Conservation (phyloP, 2,797 vertebrate genomes). For the Poeciliopsis infans region DNA sequence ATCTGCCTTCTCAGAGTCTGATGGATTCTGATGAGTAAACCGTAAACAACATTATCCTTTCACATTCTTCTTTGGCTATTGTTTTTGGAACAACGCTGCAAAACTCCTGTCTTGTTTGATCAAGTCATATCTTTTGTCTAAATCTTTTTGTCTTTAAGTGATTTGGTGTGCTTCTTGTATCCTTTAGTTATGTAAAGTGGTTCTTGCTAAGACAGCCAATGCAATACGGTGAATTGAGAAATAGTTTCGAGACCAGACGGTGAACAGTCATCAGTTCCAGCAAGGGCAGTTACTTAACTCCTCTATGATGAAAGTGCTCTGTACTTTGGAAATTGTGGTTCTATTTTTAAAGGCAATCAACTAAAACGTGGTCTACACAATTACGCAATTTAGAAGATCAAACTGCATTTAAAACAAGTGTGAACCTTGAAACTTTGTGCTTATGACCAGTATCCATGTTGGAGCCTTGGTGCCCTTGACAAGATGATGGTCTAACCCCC, state of each 20-base stretch:
- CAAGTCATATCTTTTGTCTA: slow-evolving; percentile 10
- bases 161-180: slow-evolving; percentile 10
- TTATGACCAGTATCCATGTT: neutral
- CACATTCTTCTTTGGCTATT: slow-evolving; percentile 20
- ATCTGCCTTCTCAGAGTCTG: slow-evolving; percentile 23
- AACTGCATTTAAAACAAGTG: neutral
- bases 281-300: slow-evolving; percentile 42
- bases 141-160: slow-evolving; percentile 19
- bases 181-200: slow-evolving; percentile 1
- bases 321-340: slow-evolving; percentile 8
- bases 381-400: neutral
- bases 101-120: slow-evolving; percentile 17
- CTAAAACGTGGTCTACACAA: neutral
- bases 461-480: neutral
- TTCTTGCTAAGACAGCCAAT: slow-evolving; percentile 3
- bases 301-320: slow-evolving; percentile 28
- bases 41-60: slow-evolving; percentile 15
- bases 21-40: slow-evolving; percentile 46
- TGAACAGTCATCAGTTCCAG: slow-evolving; percentile 45
- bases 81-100: neutral
- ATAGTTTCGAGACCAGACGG: slow-evolving; percentile 37
- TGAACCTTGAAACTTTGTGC: neutral
- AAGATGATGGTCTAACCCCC: neutral
- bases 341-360: neutral
- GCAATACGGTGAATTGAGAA: slow-evolving; percentile 39